Percentiles rank a stretch among this genome's conserved stretches.
Conservation (phyloP, 2,113 vertebrate genomes). For the Spilogale gracilis region DNA sequence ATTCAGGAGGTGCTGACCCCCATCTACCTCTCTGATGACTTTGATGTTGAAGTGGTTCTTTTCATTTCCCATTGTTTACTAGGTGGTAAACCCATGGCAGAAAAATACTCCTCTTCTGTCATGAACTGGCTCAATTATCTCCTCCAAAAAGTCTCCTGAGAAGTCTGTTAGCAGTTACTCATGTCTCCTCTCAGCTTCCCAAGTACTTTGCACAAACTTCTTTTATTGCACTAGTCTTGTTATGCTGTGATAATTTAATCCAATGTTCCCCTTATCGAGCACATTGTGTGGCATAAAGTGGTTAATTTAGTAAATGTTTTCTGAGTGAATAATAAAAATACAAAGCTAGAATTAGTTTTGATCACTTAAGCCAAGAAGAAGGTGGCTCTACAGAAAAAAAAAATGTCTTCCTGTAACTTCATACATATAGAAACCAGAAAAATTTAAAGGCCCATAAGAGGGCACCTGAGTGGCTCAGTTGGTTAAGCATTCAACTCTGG, state of each 20-base stretch:
- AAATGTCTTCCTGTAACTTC: not conserved
- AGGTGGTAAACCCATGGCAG: not conserved
- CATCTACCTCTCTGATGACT: not conserved
- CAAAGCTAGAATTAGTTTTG: not conserved
- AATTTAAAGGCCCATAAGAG: not conserved
- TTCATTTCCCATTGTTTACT: not conserved
- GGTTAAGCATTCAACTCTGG: not conserved
- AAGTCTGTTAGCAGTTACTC: not conserved
- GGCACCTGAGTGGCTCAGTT: not conserved
- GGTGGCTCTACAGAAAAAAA: not conserved
- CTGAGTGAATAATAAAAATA: not conserved
- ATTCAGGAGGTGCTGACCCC: not conserved
- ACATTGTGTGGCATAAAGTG: not conserved
- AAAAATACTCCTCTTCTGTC: not conserved
- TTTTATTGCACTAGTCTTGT: not conserved
- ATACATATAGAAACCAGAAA: not conserved
- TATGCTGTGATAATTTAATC: not conserved
- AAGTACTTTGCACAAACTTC: not conserved
- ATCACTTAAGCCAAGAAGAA: not conserved
- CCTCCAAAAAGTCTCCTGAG: not conserved
- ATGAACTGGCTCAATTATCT: not conserved
- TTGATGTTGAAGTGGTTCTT: not conserved
- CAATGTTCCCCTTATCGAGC: not conserved
- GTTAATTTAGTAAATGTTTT: slow-evolving; percentile 2
- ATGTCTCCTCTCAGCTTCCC: not conserved